These are phyloP conservation scores for Melinaea marsaeus DNA, from an alignment of 2,888 invertebrate genomes.

Conservation along the genomic window DNA sequence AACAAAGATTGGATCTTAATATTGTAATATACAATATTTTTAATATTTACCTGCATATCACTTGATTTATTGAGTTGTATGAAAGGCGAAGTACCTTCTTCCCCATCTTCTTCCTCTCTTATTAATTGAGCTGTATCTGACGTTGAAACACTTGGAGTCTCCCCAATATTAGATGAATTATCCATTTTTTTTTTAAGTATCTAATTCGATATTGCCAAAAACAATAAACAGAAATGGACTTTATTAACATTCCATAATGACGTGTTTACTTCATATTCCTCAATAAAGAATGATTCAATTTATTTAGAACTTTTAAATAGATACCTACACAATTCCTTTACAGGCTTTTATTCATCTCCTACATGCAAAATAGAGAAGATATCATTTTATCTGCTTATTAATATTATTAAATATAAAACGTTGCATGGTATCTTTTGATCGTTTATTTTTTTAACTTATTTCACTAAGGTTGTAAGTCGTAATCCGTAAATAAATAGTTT, in stretches of 20 bases:
- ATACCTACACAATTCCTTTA: not conserved
- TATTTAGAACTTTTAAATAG: slow-evolving; percentile 4
- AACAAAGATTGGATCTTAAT: not conserved
- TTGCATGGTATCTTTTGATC: too few relatives aligned
- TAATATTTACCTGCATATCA: slow-evolving; percentile 48
- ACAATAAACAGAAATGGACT: not conserved
- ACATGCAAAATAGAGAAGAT: too few relatives aligned
- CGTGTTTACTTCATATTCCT: too few relatives aligned
- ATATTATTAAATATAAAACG: too few relatives aligned
- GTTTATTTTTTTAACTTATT: too few relatives aligned
- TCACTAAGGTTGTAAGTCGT: too few relatives aligned
- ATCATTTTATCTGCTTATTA: too few relatives aligned
- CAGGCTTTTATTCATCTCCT: too few relatives aligned
- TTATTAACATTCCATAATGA: not conserved
- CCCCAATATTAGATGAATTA: slow-evolving; percentile 46
- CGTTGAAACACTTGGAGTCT: slow-evolving; percentile 51
- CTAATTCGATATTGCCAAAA: not conserved
- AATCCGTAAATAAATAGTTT: too few relatives aligned
- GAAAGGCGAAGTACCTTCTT: slow-evolving; percentile 60
- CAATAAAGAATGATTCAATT: too few relatives aligned
- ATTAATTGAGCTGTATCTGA: slow-evolving; percentile 64
- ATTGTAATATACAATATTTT: not conserved
- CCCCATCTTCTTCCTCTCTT: slow-evolving; percentile 52
- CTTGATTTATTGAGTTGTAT: slow-evolving; percentile 55
- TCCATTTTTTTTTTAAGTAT: slow-evolving; percentile 43